These are phyloP conservation scores for Aphelinus certus DNA, from an alignment of 1,140 invertebrate genomes.

Conservation along the genomic window DNA sequence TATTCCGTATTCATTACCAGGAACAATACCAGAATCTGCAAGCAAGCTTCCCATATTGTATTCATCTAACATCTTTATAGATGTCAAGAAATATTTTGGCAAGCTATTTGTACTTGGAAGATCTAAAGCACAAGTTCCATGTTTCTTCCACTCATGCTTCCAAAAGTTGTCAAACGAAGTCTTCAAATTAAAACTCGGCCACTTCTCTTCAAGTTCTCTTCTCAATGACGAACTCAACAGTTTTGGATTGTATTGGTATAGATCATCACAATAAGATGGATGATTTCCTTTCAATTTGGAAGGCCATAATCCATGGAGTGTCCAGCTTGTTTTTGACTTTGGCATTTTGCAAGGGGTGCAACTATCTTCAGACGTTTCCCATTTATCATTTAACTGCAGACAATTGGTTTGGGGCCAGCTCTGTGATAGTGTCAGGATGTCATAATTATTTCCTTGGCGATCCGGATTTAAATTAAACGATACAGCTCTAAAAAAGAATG, in stretches of 20 bases:
- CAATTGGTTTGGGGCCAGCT: constrained; percentile 23
- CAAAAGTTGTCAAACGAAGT: neutral
- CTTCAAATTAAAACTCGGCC: constrained; percentile 1
- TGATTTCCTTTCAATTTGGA: neutral
- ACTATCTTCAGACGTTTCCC: neutral
- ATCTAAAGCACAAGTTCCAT: constrained; percentile 13
- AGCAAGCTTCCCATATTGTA: constrained; percentile 4
- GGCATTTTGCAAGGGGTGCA: constrained; percentile 10
- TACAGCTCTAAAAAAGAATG: too few species aligned
- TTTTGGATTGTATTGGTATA: neutral
- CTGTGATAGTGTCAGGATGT: neutral
- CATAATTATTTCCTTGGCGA: neutral
- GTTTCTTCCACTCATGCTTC: constrained; percentile 19
- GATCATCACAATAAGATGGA: neutral
- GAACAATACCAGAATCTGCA: neutral
- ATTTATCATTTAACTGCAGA: neutral
- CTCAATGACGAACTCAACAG: neutral
- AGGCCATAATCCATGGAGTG: constrained; percentile 23
- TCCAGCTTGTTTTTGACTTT: neutral
- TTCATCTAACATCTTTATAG: neutral
- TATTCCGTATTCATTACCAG: neutral
- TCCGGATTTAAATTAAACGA: too few species aligned
- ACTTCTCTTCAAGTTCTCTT: neutral
- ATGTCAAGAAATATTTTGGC: constrained; percentile 17
- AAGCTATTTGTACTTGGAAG: neutral